Conservation (phyloP, 2,113 vertebrate genomes). For the Thunnus maccoyii region DNA sequence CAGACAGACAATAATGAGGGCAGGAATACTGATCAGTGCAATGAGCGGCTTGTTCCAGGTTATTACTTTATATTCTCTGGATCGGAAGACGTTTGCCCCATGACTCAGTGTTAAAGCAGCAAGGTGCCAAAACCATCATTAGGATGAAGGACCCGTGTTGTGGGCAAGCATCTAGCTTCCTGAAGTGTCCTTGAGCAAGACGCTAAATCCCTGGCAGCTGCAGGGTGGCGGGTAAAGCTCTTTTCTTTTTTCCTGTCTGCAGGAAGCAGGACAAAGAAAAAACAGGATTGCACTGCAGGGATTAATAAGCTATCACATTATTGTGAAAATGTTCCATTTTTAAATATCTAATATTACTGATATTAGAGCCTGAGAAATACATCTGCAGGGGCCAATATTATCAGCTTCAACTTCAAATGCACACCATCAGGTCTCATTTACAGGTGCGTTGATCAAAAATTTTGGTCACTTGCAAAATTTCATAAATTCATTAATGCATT, state of each 20-base stretch:
- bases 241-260: not conserved
- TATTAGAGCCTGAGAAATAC: not conserved
- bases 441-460: too few species aligned
- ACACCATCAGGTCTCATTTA: too few species aligned
- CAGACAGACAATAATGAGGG: constrained; percentile 38
- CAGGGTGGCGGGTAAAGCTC: constrained; percentile 10
- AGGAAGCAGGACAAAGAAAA: constrained; percentile 30
- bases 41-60: constrained; percentile 25
- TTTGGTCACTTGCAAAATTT: too few species aligned
- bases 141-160: not conserved
- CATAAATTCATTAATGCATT: too few species aligned
- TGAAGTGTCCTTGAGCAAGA: constrained; percentile 51
- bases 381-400: not conserved
- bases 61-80: constrained; percentile 21
- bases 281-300: constrained; percentile 39
- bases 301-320: constrained; percentile 46
- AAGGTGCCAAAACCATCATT: constrained; percentile 18
- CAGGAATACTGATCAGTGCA: constrained; percentile 49
- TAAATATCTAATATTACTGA: constrained; percentile 14
- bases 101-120: not conserved
- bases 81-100: constrained; percentile 10
- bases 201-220: constrained; percentile 1
- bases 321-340: constrained; percentile 35
- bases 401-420: too few species aligned
- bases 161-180: constrained; percentile 1